Evolutionary conservation across 2,888 invertebrate genomes (phyloP), one percentile per base, ranked within the genome.

Genomic region (Macaria liturata): DNA sequence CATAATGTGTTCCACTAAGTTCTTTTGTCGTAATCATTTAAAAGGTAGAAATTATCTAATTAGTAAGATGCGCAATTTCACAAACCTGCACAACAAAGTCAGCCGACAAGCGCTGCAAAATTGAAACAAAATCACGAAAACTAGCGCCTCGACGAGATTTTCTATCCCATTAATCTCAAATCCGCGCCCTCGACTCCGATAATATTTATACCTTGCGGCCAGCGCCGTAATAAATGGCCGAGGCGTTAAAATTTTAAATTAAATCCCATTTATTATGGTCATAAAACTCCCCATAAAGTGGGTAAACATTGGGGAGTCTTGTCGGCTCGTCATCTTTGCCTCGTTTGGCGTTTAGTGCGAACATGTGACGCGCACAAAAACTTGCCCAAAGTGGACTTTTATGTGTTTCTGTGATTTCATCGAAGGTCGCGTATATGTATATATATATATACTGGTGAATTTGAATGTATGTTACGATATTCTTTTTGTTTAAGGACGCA

Each of bases 241-340:
- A 50, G 53, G 57, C 63, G 62, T 67, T 64, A 65, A 65, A 69
- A 63, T 65, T 66, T 68, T 65, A 66, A 69, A 69, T 68, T 63
- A 65, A 69, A 67, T 57, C 58, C 59, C 64, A 67, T 70, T 69
- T 69, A 68, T 68, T 66, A 68, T 57, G 54, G 62, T 54, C 62
- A 62, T 70, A 66, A 69, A 70, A 57, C 59, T 55, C 49, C 55
- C 58, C 65, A 54, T 69, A 66, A 67, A 66, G 56, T 64, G 51
- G 56, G 49, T 57, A 54, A 59, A 54, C 54, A 53, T 54, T 45
- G 40, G 59, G 62, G 59, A n/a, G 59, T 53, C 52, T 58, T 47
- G 63, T 54, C 64, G 51, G 46, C 47, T 45, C 44, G 50, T 61
- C 60, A 64, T 64, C 68, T 61, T 66, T 53, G 52, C 49, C 54